phyloP scores from a whole-genome alignment of 2,888 invertebrate genomes.

The Drosophila algonquin region DNA sequence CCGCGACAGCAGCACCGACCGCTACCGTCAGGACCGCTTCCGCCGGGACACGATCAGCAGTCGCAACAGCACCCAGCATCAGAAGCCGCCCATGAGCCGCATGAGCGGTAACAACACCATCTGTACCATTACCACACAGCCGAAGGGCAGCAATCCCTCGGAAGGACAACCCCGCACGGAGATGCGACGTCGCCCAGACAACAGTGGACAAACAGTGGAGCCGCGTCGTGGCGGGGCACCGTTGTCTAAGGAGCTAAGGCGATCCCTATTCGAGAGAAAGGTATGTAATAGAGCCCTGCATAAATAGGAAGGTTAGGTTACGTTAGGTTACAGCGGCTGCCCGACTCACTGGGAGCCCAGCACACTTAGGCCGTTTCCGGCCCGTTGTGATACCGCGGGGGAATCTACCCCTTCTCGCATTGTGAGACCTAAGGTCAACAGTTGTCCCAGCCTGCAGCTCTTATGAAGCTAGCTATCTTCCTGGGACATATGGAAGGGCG shows the following conservation, averaged over 20 bases:
- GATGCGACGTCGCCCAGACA: slow-evolving; percentile 19
- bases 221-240: slow-evolving; percentile 40
- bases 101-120: slow-evolving; percentile 72
- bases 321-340: no score
- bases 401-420: no score
- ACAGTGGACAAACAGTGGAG: slow-evolving; percentile 25
- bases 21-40: slow-evolving; percentile 66
- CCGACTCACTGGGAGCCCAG: no score
- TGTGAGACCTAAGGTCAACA: no score
- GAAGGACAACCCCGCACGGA: slow-evolving; percentile 18
- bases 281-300: slow-evolving; percentile 41
- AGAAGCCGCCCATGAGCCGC: slow-evolving; percentile 29
- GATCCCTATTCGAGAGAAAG: slow-evolving; percentile 83
- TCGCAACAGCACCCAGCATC: slow-evolving; percentile 48
- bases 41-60: slow-evolving; percentile 49
- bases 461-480: no score
- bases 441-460: no score
- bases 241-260: slow-evolving; percentile 81
- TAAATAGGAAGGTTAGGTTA: not conserved
- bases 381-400: no score
- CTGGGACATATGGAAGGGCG: no score
- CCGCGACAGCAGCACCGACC: slow-evolving; percentile 54
- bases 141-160: slow-evolving; percentile 36
- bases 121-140: slow-evolving; percentile 63
- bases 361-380: no score